phyloP scores from a whole-genome alignment of 30 jellyfish, hydroid and myxozoan species.

The Pelagia noctiluca region DNA sequence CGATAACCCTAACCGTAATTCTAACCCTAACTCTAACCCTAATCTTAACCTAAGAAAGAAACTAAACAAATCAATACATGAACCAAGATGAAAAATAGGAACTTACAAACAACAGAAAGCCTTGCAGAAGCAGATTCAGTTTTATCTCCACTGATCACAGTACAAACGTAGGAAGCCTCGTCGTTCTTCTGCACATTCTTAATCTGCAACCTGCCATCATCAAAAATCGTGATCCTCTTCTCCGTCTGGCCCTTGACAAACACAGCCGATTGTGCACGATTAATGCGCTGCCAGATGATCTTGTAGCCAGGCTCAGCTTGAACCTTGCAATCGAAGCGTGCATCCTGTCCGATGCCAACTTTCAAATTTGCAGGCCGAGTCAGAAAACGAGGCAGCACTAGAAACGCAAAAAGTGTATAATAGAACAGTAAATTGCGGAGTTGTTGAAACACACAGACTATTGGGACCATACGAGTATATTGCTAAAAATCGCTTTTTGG shows the following conservation, averaged over 20 bases:
- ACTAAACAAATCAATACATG: too few relatives aligned
- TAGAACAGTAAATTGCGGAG: neutral
- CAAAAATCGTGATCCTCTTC: constrained; percentile 21
- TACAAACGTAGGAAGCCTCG: constrained; percentile 70
- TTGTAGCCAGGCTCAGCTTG: constrained; percentile 73
- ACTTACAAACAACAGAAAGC: constrained; percentile 80
- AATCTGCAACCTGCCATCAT: constrained; percentile 53
- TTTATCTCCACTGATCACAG: constrained; percentile 64
- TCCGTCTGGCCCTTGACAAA: constrained; percentile 43
- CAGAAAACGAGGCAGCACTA: constrained; percentile 77
- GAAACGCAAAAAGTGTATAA: neutral
- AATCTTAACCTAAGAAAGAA: too few relatives aligned
- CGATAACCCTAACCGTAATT: too few relatives aligned
- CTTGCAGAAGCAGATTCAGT: constrained; percentile 74
- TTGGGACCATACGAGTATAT: too few relatives aligned
- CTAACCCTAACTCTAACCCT: too few relatives aligned
- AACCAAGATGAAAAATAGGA: neutral
- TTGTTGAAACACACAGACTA: neutral
- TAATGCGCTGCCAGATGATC: constrained; percentile 65
- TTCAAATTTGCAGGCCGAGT: constrained; percentile 78
- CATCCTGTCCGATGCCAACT: constrained; percentile 87
- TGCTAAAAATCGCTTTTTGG: too few relatives aligned
- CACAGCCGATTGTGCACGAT: constrained; percentile 56
- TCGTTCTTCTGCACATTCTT: constrained; percentile 75
- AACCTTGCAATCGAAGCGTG: constrained; percentile 84